Conservation (phyloP, 1,140 invertebrate genomes). For the Matsumurasca onukii region DNA sequence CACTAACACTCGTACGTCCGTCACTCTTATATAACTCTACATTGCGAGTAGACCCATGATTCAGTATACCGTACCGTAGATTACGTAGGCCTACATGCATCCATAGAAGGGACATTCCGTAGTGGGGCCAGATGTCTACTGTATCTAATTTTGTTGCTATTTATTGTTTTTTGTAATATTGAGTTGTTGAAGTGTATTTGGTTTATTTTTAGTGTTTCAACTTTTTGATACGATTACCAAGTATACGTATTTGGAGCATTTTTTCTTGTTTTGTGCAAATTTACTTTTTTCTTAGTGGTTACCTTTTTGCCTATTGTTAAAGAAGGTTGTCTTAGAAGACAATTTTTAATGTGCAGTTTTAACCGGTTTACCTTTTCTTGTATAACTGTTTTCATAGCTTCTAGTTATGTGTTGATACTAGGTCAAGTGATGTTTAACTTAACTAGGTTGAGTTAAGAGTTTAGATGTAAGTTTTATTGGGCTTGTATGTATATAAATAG, state of each 20-base stretch:
- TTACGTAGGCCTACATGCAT: slow-evolving; percentile 15
- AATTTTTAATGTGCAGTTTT: slow-evolving; percentile 1
- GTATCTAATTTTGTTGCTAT: slow-evolving; percentile 16
- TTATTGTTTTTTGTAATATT: slow-evolving; percentile 3
- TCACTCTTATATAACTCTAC: slow-evolving; percentile 1
- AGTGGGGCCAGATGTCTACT: slow-evolving; percentile 26
- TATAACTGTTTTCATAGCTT: slow-evolving; percentile 18
- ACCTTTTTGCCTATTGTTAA: slow-evolving; percentile 2
- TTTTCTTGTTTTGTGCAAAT: slow-evolving; percentile 13
- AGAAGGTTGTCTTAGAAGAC: slow-evolving; percentile 17
- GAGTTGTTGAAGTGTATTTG: slow-evolving; percentile 12
- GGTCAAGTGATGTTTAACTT: too few relatives aligned
- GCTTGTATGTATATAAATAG: too few relatives aligned
- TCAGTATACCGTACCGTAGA: too few relatives aligned
- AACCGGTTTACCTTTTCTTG: slow-evolving; percentile 17
- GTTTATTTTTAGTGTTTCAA: slow-evolving; percentile 14
- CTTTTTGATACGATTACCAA: slow-evolving; percentile 5
- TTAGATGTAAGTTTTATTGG: too few relatives aligned
- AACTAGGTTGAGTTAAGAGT: too few relatives aligned
- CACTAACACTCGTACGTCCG: too few relatives aligned
- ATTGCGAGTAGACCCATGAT: slow-evolving; percentile 6
- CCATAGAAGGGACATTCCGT: slow-evolving; percentile 16
- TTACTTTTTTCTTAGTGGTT: slow-evolving; percentile 10
- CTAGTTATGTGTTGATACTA: too few relatives aligned
- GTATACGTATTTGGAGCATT: slow-evolving; percentile 14